phyloP scores from a whole-genome alignment of 2,888 invertebrate species.

The Rhagophthalmus giganteus region DNA sequence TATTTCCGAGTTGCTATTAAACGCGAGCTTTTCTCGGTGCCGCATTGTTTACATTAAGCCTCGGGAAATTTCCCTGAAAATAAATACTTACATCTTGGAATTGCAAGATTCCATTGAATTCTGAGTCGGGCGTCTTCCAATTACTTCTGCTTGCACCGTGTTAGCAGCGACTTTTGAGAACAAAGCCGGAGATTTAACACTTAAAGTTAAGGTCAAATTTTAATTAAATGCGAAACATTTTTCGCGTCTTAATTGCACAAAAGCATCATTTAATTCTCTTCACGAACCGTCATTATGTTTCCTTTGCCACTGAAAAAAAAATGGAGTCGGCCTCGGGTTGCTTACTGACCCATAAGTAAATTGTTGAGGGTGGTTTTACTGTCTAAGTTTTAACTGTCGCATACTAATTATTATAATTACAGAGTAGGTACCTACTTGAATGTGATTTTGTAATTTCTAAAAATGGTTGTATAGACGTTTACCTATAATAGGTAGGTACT shows the following conservation, averaged over 20 bases:
- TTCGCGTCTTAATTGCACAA: slow-evolving; percentile 25
- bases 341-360: slow-evolving; percentile 17
- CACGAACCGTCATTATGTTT: slow-evolving; percentile 23
- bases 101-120: slow-evolving; percentile 37
- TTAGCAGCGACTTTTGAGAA: slow-evolving; percentile 30
- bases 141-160: slow-evolving; percentile 35
- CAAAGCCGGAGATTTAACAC: slow-evolving; percentile 31
- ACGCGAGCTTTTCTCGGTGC: slow-evolving; percentile 35
- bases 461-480: no score
- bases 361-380: slow-evolving; percentile 3
- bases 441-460: no score
- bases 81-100: slow-evolving; percentile 37
- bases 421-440: no score
- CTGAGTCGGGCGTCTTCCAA: slow-evolving; percentile 34
- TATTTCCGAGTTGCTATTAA: slow-evolving; percentile 32
- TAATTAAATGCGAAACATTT: slow-evolving; percentile 31
- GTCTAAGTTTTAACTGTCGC: not conserved
- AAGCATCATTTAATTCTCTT: slow-evolving; percentile 25
- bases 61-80: slow-evolving; percentile 35
- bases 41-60: slow-evolving; percentile 39
- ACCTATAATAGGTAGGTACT: no score
- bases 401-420: no score
- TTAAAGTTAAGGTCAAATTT: slow-evolving; percentile 32
- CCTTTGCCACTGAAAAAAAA: slow-evolving; percentile 12
- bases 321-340: slow-evolving; percentile 8